phyloP scores from a whole-genome alignment of 1,140 invertebrate species.

The Manduca sexta region DNA sequence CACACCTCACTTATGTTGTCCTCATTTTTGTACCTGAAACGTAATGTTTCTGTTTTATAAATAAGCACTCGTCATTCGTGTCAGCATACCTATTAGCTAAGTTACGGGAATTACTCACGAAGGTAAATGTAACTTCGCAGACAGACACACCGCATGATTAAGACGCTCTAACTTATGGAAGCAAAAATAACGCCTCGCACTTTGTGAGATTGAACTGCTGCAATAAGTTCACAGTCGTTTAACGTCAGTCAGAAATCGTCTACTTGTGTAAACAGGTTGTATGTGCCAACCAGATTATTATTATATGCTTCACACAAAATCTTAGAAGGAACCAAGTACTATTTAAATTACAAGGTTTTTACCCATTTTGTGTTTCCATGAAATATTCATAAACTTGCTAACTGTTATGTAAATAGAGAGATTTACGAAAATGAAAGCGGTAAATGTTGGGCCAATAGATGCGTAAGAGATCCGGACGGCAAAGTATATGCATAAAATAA shows the following conservation, averaged over 20 bases:
- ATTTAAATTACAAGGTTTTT: background rate
- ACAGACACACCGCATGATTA: background rate
- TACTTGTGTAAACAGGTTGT: too few species aligned
- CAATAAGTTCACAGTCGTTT: background rate
- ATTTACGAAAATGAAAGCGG: conserved; percentile 30
- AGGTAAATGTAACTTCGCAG: background rate
- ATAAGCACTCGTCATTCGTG: background rate
- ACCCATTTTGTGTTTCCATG: conserved; percentile 25
- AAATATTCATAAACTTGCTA: conserved; percentile 41
- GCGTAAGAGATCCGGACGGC: conserved; percentile 13
- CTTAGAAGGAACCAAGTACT: too few species aligned
- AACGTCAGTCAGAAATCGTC: too few species aligned
- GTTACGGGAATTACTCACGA: background rate
- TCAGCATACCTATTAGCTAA: too few species aligned
- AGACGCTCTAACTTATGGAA: background rate
- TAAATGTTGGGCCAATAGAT: conserved; percentile 17
- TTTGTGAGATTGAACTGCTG: background rate
- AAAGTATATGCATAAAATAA: conserved; percentile 14
- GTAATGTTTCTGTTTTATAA: conserved; percentile 4
- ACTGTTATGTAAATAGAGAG: conserved; percentile 48
- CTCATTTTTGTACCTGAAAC: conserved; percentile 10
- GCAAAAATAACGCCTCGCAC: background rate
- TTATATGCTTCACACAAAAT: too few species aligned
- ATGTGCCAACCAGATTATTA: too few species aligned
- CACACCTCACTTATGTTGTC: conserved; percentile 11